These are phyloP conservation scores for Criorhina ranunculi DNA, from an alignment of 2,888 invertebrate species.

Conservation along the genomic window DNA sequence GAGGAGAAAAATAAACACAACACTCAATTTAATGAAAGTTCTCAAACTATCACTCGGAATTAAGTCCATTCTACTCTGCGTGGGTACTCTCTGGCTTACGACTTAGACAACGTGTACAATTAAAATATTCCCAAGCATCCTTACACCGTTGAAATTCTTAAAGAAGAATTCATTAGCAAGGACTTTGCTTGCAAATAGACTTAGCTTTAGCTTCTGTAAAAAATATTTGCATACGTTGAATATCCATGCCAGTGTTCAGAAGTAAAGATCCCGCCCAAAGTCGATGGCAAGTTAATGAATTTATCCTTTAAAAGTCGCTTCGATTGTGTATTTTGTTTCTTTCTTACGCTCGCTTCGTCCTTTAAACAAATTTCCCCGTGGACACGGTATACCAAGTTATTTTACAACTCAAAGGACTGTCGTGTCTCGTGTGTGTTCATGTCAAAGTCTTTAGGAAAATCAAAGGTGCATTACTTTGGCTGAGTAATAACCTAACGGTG, in stretches of 20 bases:
- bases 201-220: conserved; percentile 6
- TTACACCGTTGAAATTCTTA: conserved; percentile 20
- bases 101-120: conserved; percentile 49
- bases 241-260: conserved; percentile 43
- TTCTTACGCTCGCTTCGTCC: not conserved
- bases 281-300: conserved; percentile 62
- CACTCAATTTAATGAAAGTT: conserved; percentile 54
- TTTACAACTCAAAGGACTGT: conserved; percentile 43
- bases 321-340: conserved; percentile 2
- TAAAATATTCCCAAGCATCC: conserved; percentile 45
- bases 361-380: conserved; percentile 14
- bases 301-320: conserved; percentile 57
- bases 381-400: conserved; percentile 12
- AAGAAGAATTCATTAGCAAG: conserved; percentile 53
- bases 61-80: conserved; percentile 21
- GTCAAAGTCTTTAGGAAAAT: conserved; percentile 20
- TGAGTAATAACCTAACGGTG: conserved; percentile 34
- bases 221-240: conserved; percentile 62
- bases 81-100: conserved; percentile 5
- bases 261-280: conserved; percentile 4
- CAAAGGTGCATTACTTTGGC: conserved; percentile 26
- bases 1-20: conserved; percentile 52
- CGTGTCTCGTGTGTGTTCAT: not conserved
- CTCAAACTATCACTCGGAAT: conserved; percentile 46
- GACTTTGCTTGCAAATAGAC: conserved; percentile 5